These are phyloP conservation scores for Numenius phaeopus DNA, from an alignment of 2,797 vertebrate genomes.

Conservation along the genomic window DNA sequence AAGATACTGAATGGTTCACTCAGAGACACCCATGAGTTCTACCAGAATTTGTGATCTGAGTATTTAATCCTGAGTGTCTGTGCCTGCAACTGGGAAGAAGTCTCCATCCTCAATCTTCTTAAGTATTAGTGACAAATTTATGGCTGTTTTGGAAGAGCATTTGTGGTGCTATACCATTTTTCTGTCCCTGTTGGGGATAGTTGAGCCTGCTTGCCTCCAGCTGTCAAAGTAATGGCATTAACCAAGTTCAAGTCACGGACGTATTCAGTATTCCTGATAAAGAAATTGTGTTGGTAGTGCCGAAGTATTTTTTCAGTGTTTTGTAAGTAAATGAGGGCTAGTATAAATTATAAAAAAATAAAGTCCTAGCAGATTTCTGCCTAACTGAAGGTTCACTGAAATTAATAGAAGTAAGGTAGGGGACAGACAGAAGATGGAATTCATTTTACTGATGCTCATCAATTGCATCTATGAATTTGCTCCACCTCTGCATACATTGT, in stretches of 20 bases:
- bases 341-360: neutral
- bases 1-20: neutral
- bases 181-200: neutral
- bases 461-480: neutral
- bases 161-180: neutral
- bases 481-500: neutral
- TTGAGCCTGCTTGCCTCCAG: neutral
- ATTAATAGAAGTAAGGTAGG: neutral
- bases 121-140: neutral
- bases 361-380: neutral
- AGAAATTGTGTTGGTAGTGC: neutral
- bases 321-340: neutral
- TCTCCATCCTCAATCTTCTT: neutral
- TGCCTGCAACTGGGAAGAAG: neutral
- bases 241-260: neutral
- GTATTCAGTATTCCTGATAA: fast-evolving
- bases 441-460: neutral
- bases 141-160: neutral
- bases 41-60: neutral
- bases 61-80: neutral
- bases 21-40: neutral
- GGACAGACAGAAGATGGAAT: neutral
- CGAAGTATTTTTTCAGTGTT: neutral
- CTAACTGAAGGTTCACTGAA: neutral
- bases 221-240: neutral